Evolutionary conservation across 2,888 invertebrate genomes (phyloP), one percentile per base, ranked within the genome.

Genomic region (Diarsia dahlii): DNA sequence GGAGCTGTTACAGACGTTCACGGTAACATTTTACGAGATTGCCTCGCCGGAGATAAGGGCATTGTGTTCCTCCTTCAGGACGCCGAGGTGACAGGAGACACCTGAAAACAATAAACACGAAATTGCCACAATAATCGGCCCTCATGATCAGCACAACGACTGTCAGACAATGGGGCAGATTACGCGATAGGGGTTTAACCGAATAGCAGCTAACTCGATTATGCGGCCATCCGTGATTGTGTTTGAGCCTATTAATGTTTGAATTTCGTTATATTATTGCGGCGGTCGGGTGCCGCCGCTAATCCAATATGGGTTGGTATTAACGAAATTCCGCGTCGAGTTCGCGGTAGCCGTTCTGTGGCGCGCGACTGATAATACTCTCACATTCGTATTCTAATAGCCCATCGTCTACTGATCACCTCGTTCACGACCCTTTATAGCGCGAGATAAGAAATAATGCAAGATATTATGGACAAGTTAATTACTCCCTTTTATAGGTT

Each of bases 191-290:
- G 95, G 95, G 95, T 92, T 95, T 95, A 95, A 93, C 94, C 94
- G 96, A 95, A 95, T 95, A 95, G 95, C 95, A 95, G 94, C 95
- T 96, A 96, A 95, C 95, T 96, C 95, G 95, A 96, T 96, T 96
- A 96, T 95, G 94, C 94, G 95, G 94, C 95, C 95, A 96, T 96
- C 95, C 96, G 94, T 95, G 96, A 96, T 96, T 96, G 96, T 96
- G 94, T 95, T 95, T 95, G 92, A 93, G 94, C 94, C 95, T 95
- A 96, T 96, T 96, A 96, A 96, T 96, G 95, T 95, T 96, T 95
- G 96, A 95, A 95, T 95, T 95, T 95, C 95, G 96, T 95, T 95
- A 96, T 96, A 95, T 94, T 95, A 96, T 94, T 95, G 95, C 93
- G 94, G 93, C 90, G 90, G 92, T 87, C 91, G 92, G 91, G 91